These are phyloP conservation scores for Chloroceryle aenea DNA, from an alignment of 2,113 vertebrate genomes.

Conservation along the genomic window DNA sequence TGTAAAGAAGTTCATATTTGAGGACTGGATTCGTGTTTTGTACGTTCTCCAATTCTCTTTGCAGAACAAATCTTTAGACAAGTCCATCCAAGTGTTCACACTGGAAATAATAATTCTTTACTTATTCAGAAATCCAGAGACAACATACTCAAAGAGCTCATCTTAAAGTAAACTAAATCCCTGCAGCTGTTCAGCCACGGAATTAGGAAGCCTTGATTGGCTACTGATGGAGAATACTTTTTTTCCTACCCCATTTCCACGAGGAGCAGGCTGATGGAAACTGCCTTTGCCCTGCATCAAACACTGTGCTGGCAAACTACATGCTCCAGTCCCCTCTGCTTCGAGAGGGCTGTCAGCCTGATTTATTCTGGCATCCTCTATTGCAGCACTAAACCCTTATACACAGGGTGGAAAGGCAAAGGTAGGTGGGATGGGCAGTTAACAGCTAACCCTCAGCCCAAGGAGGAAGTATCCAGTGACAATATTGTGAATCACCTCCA, in stretches of 20 bases:
- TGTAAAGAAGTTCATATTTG: not conserved
- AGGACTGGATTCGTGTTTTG: not conserved
- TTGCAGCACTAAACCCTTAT: not conserved
- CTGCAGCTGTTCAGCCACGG: not conserved
- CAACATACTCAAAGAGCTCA: too few species aligned
- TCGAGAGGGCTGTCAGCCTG: accelerated
- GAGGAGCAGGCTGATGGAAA: not conserved
- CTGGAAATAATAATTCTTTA: not conserved
- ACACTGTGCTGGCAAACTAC: not conserved
- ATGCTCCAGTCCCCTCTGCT: not conserved
- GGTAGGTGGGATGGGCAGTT: not conserved
- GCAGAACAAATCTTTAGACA: not conserved
- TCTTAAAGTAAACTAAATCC: not conserved
- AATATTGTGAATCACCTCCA: not conserved
- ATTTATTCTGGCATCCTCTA: not conserved
- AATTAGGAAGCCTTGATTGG: not conserved
- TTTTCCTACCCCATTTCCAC: not conserved
- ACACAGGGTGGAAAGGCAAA: not conserved
- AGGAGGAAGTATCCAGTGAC: not conserved
- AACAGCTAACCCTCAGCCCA: not conserved
- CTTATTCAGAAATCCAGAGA: not conserved
- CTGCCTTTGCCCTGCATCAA: not conserved
- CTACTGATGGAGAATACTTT: not conserved
- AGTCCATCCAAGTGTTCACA: not conserved
- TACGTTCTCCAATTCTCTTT: not conserved